phyloP scores from a whole-genome alignment of 2,797 vertebrate genomes.

The Xyrichtys novacula region DNA sequence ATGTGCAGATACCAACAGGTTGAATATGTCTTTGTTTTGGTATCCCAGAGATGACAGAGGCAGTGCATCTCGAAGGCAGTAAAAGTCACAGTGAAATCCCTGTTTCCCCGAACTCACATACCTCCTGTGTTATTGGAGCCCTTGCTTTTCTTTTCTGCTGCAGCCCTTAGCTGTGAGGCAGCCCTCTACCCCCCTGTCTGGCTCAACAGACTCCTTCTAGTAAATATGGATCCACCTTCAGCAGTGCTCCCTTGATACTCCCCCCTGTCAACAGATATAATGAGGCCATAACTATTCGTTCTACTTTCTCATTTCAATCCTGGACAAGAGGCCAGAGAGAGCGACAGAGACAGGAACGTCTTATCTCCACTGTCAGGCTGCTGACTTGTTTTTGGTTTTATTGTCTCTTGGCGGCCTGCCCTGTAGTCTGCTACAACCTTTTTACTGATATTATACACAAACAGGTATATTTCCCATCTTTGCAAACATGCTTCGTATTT shows the following conservation, averaged over 20 bases:
- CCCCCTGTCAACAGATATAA: conserved; percentile 69
- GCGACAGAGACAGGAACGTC: conserved; percentile 29
- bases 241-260: conserved; percentile 47
- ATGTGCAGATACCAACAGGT: conserved; percentile 8
- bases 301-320: conserved; percentile 60
- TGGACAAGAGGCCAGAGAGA: conserved; percentile 38
- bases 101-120: conserved; percentile 46
- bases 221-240: conserved; percentile 67
- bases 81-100: conserved; percentile 58
- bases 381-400: conserved; percentile 30
- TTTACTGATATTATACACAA: conserved; percentile 15
- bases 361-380: conserved; percentile 28
- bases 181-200: conserved; percentile 45
- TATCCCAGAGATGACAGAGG: conserved; percentile 39
- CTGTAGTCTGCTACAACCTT: conserved; percentile 26
- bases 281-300: conserved; percentile 69
- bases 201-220: conserved; percentile 61
- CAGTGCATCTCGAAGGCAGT: conserved; percentile 40
- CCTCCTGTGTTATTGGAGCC: conserved; percentile 43
- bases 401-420: conserved; percentile 5
- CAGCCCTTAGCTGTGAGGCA: conserved; percentile 28
- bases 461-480: not conserved
- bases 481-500: not conserved
- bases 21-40: conserved; percentile 29
- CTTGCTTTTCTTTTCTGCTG: conserved; percentile 36